These are phyloP conservation scores for Gnatocerus cornutus DNA, from an alignment of 2,888 invertebrate species.

Conservation along the genomic window DNA sequence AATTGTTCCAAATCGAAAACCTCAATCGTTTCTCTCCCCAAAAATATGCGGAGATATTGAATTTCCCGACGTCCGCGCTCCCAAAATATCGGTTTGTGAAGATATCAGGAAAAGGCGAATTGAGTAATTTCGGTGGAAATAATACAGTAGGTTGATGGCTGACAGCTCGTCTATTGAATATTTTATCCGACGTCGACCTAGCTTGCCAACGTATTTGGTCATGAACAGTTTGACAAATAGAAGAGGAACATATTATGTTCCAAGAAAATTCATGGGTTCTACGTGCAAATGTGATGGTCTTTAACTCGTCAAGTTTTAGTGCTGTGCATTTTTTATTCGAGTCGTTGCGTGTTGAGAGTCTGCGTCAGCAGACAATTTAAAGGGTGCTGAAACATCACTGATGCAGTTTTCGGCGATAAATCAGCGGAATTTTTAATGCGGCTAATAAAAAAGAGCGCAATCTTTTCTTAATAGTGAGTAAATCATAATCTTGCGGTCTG, in stretches of 20 bases:
- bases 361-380: slow-evolving; percentile 10
- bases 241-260: slow-evolving; percentile 52
- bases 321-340: slow-evolving; percentile 35
- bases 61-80: slow-evolving; percentile 2
- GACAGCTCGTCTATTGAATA: slow-evolving; percentile 48
- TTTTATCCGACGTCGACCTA: slow-evolving; percentile 39
- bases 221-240: slow-evolving; percentile 57
- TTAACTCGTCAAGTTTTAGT: slow-evolving; percentile 29
- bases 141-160: slow-evolving; percentile 44
- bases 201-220: slow-evolving; percentile 46
- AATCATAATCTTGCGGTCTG: not conserved
- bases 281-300: slow-evolving; percentile 49
- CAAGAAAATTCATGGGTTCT: slow-evolving; percentile 49
- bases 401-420: too few species aligned
- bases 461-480: too few species aligned
- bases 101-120: slow-evolving; percentile 24
- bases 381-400: too few species aligned
- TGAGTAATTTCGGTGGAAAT: slow-evolving; percentile 38
- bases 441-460: too few species aligned
- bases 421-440: too few species aligned
- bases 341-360: slow-evolving; percentile 20
- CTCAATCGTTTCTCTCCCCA: not conserved
- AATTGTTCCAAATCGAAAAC: too few species aligned
- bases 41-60: slow-evolving; percentile 7
- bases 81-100: slow-evolving; percentile 36